Conservation (phyloP, 2,113 vertebrate species). For the Sphyrna mokarran region DNA sequence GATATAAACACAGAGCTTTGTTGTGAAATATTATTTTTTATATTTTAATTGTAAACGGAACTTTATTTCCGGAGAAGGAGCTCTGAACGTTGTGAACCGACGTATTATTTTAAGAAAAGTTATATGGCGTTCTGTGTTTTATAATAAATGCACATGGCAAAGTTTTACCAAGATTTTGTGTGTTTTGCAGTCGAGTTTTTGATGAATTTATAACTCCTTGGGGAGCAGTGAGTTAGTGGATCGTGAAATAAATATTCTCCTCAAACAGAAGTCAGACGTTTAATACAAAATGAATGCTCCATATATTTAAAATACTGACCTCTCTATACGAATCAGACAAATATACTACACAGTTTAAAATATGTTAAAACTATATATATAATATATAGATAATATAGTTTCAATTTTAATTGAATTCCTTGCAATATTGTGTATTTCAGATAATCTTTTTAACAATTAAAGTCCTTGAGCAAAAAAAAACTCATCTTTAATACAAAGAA, state of each 20-base stretch:
- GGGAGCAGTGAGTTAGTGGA: not conserved
- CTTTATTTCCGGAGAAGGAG: slow-evolving; percentile 22
- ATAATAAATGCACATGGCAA: slow-evolving; percentile 21
- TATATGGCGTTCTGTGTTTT: slow-evolving; percentile 13
- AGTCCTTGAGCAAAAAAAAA: not conserved
- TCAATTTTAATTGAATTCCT: not conserved
- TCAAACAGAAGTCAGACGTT: not conserved
- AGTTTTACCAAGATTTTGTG: not conserved
- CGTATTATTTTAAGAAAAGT: slow-evolving; percentile 25
- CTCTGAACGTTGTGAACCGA: not conserved
- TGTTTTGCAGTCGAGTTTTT: not conserved
- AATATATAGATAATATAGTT: not conserved
- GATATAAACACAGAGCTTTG: slow-evolving; percentile 24
- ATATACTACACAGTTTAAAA: not conserved
- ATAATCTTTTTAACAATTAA: not conserved
- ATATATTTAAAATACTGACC: not conserved
- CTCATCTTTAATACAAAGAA: not conserved
- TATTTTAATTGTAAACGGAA: slow-evolving; percentile 21
- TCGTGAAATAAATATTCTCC: not conserved
- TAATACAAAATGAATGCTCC: not conserved
- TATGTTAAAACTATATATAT: not conserved
- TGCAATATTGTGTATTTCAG: not conserved
- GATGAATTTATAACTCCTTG: not conserved
- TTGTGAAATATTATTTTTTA: slow-evolving; percentile 33
- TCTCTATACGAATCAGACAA: not conserved